Conservation (phyloP, 2,797 vertebrate species). For the Melopsittacus undulatus region DNA sequence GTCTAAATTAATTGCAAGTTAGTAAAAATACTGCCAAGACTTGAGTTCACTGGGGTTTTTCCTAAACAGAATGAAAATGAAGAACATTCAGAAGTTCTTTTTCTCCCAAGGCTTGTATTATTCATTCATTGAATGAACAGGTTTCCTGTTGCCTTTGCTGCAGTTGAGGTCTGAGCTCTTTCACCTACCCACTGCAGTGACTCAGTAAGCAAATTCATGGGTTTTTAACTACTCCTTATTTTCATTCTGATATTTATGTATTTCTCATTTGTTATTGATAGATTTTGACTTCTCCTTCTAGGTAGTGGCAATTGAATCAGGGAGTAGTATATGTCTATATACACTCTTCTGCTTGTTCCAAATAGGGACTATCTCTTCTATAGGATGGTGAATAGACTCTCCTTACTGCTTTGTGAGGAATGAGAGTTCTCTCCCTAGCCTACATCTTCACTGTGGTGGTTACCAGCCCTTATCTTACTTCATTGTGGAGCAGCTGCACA, state of each 20-base stretch:
- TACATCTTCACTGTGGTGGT: background rate
- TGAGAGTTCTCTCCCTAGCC: background rate
- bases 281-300: background rate
- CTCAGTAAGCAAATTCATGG: background rate
- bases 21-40: background rate
- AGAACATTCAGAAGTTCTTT: background rate
- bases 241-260: background rate
- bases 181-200: background rate
- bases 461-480: background rate
- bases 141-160: background rate
- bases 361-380: background rate
- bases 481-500: background rate
- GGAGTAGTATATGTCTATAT: background rate
- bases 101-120: background rate
- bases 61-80: conserved; percentile 5
- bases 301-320: background rate
- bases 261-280: background rate
- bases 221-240: background rate
- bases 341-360: background rate
- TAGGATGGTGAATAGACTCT: background rate
- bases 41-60: background rate
- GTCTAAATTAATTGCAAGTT: background rate
- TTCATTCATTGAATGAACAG: background rate
- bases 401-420: background rate
- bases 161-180: background rate